phyloP scores from a whole-genome alignment of 1,140 invertebrate genomes.

The Drosophila kepulauana region DNA sequence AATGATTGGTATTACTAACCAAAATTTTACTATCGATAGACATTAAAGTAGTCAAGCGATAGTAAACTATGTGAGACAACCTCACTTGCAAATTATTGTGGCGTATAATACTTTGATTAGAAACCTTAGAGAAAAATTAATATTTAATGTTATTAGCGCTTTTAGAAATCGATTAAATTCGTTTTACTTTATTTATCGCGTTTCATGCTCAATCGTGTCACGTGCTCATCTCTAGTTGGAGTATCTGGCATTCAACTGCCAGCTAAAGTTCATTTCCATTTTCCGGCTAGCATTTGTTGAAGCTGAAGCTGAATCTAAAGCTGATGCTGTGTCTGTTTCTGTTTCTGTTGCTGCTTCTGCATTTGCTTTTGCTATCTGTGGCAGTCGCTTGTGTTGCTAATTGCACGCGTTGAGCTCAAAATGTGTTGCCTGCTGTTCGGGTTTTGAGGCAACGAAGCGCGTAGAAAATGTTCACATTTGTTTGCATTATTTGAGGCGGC shows the following conservation, averaged over 20 bases:
- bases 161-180: no score
- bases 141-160: no score
- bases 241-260: conserved; percentile 1
- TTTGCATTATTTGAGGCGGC: conserved; percentile 44
- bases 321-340: neutral
- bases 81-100: no score
- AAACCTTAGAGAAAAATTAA: no score
- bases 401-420: conserved; percentile 32
- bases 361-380: conserved; percentile 2
- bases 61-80: no score
- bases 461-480: conserved; percentile 50
- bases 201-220: neutral
- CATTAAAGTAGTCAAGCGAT: no score
- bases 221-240: neutral
- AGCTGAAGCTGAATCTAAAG: neutral
- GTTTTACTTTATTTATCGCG: neutral
- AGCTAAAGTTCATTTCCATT: conserved; percentile 13
- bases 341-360: neutral
- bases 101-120: no score
- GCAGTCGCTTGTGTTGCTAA: conserved; percentile 15
- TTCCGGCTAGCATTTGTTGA: neutral
- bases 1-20: no score
- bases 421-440: conserved; percentile 14
- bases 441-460: conserved; percentile 13
- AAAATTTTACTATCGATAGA: no score